Evolutionary conservation across 1,140 invertebrate species (phyloP).

Genomic region (Carposina sasakii): DNA sequence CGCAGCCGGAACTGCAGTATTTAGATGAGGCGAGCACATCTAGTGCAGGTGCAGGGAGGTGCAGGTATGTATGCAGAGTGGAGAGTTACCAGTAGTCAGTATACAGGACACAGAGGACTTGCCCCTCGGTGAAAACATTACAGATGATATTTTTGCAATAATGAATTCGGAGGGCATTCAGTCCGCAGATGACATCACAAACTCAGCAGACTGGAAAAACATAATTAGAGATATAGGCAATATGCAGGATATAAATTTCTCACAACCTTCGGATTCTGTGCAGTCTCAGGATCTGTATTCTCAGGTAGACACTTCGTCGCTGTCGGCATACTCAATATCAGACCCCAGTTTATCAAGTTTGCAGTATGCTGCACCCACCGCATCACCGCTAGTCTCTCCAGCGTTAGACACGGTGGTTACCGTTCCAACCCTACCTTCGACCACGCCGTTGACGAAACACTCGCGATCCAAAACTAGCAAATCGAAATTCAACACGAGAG

Average conservation of each 20-base stretch:
- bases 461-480: conserved; percentile 73
- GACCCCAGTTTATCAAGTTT: conserved; percentile 49
- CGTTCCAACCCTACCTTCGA: conserved; percentile 15
- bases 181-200: conserved; percentile 62
- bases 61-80: conserved; percentile 59
- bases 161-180: conserved; percentile 69
- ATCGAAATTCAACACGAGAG: conserved; percentile 77
- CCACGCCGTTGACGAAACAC: conserved; percentile 43
- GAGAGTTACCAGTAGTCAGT: conserved; percentile 66
- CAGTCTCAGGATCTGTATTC: conserved; percentile 50
- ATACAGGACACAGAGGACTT: conserved; percentile 66
- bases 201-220: conserved; percentile 64
- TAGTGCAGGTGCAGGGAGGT: conserved; percentile 50
- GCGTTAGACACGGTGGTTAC: conserved; percentile 43
- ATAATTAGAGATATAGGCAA: conserved; percentile 65
- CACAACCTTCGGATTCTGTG: conserved; percentile 40
- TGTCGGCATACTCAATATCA: conserved; percentile 44
- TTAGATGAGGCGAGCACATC: conserved; percentile 59
- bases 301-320: conserved; percentile 32
- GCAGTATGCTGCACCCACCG: conserved; percentile 48
- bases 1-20: conserved; percentile 60
- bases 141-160: conserved; percentile 67
- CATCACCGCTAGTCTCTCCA: conserved; percentile 43
- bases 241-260: conserved; percentile 63
- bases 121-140: conserved; percentile 60